Base-by-base conservation (phyloP, 2,113 vertebrate species). In the Phasianus colchicus region DNA sequence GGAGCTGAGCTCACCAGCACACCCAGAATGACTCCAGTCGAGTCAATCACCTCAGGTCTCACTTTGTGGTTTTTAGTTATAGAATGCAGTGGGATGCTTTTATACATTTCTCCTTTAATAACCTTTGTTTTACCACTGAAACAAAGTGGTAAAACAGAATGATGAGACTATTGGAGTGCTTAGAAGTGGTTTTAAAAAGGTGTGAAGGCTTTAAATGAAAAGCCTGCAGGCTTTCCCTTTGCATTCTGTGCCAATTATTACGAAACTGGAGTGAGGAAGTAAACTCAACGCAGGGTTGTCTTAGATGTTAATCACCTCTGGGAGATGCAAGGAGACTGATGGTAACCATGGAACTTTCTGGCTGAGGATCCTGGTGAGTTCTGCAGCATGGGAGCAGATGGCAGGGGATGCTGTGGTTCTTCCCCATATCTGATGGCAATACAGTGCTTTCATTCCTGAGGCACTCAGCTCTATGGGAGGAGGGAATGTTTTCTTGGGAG, bases 401-500 rank as follows among this genome's bases (percentile, higher is more conserved):
- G 5, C 9, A 40, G 64, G 45, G 24, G 42, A 13, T 57, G 12
- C 50, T 27, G 30, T 67, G 55, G 34, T 1, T 30, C 82, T 81
- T 88, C 36, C 36, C 27, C 7, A 10, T 5, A 29, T 14, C 34
- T 42, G 36, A 57, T 58, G 70, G 73, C 32, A 60, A 3, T 14
- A 1, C 0, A 0, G 10, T 60, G 42, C 32, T 66, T 70, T 66
- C 21, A 9, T 55, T 77, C 30, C 30, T 79, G 45, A 21, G 30
- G 29, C 22, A 9, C 15, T 80, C 18, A 30, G 66, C 76, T 63
- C 58, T 54, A 0, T 38, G 83, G 48, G 80, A 86, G 73, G 74
- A 91, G 88, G 73, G 42, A 45, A 9, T 25, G 8, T 78, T 95
- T 93, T 34, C 88, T 75, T 89, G 36, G 52, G 69, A 81, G 72